Percentiles rank a stretch among this genome's conserved stretches.
These are phyloP conservation scores for Eutolmus rufibarbis DNA, from an alignment of 2,888 invertebrate genomes.

Conservation along the genomic window DNA sequence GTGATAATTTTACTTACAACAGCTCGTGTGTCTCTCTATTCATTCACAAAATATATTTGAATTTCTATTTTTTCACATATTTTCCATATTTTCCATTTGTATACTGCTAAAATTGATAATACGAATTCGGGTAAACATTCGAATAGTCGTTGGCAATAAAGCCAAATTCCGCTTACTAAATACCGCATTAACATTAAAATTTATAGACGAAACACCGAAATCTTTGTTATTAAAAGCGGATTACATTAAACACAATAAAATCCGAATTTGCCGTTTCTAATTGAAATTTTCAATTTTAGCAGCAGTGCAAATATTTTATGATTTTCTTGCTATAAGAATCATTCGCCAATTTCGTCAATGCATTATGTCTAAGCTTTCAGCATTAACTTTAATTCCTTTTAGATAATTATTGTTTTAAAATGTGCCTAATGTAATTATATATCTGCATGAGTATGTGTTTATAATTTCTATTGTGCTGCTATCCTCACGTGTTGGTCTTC, in stretches of 20 bases:
- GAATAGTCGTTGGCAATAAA: too few relatives aligned
- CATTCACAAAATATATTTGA: not conserved
- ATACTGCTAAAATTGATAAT: not conserved
- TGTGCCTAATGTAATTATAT: slow-evolving; percentile 45
- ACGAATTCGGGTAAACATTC: not conserved
- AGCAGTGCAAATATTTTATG: not conserved
- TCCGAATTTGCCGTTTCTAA: too few relatives aligned
- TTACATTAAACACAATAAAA: too few relatives aligned
- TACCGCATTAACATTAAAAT: not conserved
- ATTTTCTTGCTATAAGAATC: not conserved
- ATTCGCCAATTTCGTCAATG: not conserved
- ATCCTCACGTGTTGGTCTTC: slow-evolving; percentile 48
- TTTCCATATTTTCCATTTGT: not conserved
- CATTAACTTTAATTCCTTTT: not conserved
- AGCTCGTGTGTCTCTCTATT: not conserved
- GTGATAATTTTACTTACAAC: not conserved
- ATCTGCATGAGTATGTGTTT: slow-evolving; percentile 50
- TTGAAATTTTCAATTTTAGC: not conserved
- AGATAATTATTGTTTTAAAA: slow-evolving; percentile 15
- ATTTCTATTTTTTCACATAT: not conserved
- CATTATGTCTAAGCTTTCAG: not conserved
- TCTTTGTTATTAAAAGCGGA: too few relatives aligned
- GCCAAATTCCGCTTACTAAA: not conserved
- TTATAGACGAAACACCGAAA: too few relatives aligned
- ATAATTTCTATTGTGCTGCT: slow-evolving; percentile 52